Conservation (phyloP, 53 echinoderm and acorn worm genomes). For the Antedon mediterranea region DNA sequence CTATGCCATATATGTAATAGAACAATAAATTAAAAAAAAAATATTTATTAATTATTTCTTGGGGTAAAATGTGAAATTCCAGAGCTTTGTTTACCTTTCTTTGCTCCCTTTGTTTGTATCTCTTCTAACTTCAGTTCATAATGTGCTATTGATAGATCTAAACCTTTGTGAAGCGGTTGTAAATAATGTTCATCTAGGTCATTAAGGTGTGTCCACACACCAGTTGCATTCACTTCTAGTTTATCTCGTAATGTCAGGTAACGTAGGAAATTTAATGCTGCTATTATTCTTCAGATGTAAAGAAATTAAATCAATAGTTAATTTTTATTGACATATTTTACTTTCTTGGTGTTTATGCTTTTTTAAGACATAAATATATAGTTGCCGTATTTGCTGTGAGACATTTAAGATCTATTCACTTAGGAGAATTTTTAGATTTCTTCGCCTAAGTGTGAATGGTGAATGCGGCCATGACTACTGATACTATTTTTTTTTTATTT, state of each 20-base stretch:
- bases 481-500: neutral
- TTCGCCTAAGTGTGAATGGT: no score
- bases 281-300: conserved; percentile 42
- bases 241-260: conserved; percentile 65
- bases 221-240: conserved; percentile 19
- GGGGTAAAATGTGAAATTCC: no score
- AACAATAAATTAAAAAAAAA: no score
- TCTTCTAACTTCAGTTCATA: conserved; percentile 19
- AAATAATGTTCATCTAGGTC: conserved; percentile 23
- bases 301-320: neutral
- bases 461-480: neutral
- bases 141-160: conserved; percentile 42
- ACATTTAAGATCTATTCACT: no score
- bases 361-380: no score
- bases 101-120: conserved; percentile 10
- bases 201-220: conserved; percentile 36
- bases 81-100: conserved; percentile 11
- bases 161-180: conserved; percentile 25
- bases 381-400: no score
- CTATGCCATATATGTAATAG: no score
- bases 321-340: no score
- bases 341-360: no score
- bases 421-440: no score
- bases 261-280: conserved; percentile 61
- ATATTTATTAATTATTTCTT: no score